phyloP scores from a whole-genome alignment of 2,797 vertebrate species.

The Coreius guichenoti region DNA sequence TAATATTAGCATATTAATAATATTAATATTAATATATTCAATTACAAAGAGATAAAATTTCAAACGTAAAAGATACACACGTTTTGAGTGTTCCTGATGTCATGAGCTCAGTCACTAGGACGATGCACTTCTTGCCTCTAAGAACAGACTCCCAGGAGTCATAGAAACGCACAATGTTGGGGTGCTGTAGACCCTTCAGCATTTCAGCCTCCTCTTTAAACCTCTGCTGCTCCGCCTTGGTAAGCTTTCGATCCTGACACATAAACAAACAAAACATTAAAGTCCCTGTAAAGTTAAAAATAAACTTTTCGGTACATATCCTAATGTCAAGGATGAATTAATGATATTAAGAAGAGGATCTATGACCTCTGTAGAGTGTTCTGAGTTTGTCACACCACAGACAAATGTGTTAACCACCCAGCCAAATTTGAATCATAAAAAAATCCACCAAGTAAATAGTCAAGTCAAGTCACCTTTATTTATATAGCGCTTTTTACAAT shows the following conservation, averaged over 20 bases:
- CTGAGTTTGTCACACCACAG: too few relatives aligned
- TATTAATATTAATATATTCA: background rate
- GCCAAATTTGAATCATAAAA: too few relatives aligned
- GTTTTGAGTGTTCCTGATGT: constrained; percentile 97
- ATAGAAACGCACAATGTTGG: constrained; percentile 97
- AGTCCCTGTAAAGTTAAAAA: too few relatives aligned
- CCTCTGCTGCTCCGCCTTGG: constrained; percentile 91
- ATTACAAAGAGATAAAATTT: background rate
- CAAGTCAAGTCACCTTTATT: too few relatives aligned
- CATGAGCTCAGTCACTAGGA: constrained; percentile 96
- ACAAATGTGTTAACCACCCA: too few relatives aligned
- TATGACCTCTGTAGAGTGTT: too few relatives aligned
- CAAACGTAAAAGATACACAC: constrained; percentile 73
- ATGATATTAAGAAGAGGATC: too few relatives aligned
- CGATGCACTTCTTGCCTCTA: constrained; percentile 94
- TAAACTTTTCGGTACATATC: too few relatives aligned
- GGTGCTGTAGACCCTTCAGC: constrained; percentile 95
- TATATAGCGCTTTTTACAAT: too few relatives aligned
- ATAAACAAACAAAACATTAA: constrained; percentile 13
- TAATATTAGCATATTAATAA: background rate
- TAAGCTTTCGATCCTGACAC: constrained; percentile 91
- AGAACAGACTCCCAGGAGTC: constrained; percentile 95
- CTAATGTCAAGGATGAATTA: too few relatives aligned
- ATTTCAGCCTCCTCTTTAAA: constrained; percentile 98
- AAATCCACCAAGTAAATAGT: too few relatives aligned